A percentile compares a stretch with the other conserved stretches of the same genome.
These are phyloP conservation scores for Planococcus citri DNA, from an alignment of 1,140 invertebrate species.

Conservation along the genomic window DNA sequence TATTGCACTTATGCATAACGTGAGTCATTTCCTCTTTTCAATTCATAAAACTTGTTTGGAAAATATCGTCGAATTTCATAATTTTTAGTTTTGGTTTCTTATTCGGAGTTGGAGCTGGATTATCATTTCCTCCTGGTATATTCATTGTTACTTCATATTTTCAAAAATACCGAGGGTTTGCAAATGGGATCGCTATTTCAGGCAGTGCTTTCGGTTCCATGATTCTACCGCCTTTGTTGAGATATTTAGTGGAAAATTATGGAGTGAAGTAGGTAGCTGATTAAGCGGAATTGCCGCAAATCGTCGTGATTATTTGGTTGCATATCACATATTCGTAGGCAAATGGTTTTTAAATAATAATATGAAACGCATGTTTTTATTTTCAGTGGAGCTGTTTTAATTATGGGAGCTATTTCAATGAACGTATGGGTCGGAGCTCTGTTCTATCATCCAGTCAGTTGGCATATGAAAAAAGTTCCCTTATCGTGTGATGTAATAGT, in stretches of 20 bases:
- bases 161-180: conserved; percentile 60
- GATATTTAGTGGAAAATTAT: conserved; percentile 53
- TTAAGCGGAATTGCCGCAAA: too few relatives aligned
- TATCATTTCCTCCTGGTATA: conserved; percentile 75
- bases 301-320: neutral
- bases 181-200: conserved; percentile 79
- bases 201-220: conserved; percentile 71
- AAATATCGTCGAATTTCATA: conserved; percentile 19
- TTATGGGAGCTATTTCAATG: conserved; percentile 67
- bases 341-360: too few relatives aligned
- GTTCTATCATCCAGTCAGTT: conserved; percentile 69
- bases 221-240: conserved; percentile 60
- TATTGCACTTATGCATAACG: conserved; percentile 63
- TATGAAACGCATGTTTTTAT: conserved; percentile 11
- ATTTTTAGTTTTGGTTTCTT: conserved; percentile 59
- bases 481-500: neutral
- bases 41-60: too few relatives aligned
- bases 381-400: conserved; percentile 56
- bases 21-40: conserved; percentile 36
- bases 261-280: conserved; percentile 51
- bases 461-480: conserved; percentile 56
- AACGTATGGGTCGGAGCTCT: conserved; percentile 72
- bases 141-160: conserved; percentile 84
- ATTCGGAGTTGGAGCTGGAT: conserved; percentile 64
- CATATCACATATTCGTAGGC: conserved; percentile 10